Evolutionary conservation across 2,888 invertebrate species (phyloP).

Genomic region (Zeuzera pyrina): DNA sequence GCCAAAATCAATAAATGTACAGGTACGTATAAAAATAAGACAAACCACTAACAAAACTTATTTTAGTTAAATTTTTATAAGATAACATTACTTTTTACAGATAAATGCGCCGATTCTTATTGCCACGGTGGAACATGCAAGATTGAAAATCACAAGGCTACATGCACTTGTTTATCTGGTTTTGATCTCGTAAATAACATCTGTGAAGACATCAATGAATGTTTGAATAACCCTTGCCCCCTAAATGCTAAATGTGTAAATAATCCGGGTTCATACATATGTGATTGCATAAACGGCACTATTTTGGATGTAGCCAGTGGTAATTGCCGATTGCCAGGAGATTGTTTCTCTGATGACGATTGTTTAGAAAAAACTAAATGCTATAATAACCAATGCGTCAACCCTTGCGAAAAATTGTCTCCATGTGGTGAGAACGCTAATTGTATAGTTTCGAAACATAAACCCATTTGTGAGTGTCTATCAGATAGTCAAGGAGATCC

Average conservation of each 20-base stretch:
- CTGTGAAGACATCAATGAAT: constrained; percentile 89
- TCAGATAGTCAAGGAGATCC: constrained; percentile 84
- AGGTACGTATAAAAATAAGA: constrained; percentile 62
- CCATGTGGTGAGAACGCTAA: constrained; percentile 84
- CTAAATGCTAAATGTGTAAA: constrained; percentile 84
- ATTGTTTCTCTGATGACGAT: constrained; percentile 84
- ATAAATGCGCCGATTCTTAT: constrained; percentile 84
- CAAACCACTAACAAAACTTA: constrained; percentile 1
- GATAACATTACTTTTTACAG: constrained; percentile 46
- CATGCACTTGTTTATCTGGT: constrained; percentile 84
- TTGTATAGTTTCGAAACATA: constrained; percentile 80
- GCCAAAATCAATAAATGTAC: constrained; percentile 82
- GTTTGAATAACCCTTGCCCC: constrained; percentile 84
- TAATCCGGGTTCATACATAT: constrained; percentile 82
- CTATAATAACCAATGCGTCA: constrained; percentile 80
- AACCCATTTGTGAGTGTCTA: constrained; percentile 82
- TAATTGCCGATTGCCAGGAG: constrained; percentile 87
- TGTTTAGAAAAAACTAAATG: constrained; percentile 86
- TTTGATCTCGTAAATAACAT: constrained; percentile 77
- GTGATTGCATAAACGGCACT: constrained; percentile 84
- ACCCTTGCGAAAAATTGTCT: constrained; percentile 79
- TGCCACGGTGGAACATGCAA: constrained; percentile 88
- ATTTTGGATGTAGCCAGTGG: constrained; percentile 81
- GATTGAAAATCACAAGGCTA: constrained; percentile 78
- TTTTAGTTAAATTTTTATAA: constrained; percentile 2